A percentile compares a stretch with the other conserved stretches of the same genome.
phyloP scores from a whole-genome alignment of 2,113 vertebrate genomes.

The Paradoxurus hermaphroditus region DNA sequence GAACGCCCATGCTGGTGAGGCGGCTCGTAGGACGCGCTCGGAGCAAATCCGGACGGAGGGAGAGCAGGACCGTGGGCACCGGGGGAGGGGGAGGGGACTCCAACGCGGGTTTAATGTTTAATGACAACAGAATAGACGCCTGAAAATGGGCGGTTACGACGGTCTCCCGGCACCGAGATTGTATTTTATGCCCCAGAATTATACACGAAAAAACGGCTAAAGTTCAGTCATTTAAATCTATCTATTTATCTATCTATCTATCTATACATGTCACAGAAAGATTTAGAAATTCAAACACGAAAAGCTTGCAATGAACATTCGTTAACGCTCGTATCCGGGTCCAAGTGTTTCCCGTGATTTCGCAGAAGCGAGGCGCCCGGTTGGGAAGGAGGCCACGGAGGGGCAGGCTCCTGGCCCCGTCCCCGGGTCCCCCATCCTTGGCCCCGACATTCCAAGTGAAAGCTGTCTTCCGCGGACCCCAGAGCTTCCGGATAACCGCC shows the following conservation, averaged over 20 bases:
- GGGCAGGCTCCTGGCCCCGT: rapidly evolving
- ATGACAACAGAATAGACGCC: rapidly evolving
- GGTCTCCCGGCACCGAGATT: rapidly evolving
- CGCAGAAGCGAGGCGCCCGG: not conserved
- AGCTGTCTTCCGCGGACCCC: rapidly evolving
- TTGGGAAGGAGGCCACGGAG: rapidly evolving
- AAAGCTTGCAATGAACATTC: not conserved
- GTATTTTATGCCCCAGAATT: too few relatives aligned
- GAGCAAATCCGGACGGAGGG: not conserved
- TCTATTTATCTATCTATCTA: too few relatives aligned
- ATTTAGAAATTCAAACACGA: not conserved
- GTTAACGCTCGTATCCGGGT: not conserved
- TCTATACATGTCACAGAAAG: too few relatives aligned
- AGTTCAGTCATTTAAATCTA: rapidly evolving
- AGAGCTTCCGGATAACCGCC: rapidly evolving
- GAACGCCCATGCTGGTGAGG: too few relatives aligned
- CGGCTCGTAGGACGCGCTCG: rapidly evolving
- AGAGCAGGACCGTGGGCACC: rapidly evolving
- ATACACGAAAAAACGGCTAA: rapidly evolving
- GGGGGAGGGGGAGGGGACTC: rapidly evolving
- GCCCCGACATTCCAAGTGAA: rapidly evolving
- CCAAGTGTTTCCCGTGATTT: rapidly evolving
- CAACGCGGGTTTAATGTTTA: too few relatives aligned
- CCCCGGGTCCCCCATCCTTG: not conserved
- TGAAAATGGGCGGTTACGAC: rapidly evolving